Conservation (phyloP, 23 tunicate species). For the Trididemnum miniatum region DNA sequence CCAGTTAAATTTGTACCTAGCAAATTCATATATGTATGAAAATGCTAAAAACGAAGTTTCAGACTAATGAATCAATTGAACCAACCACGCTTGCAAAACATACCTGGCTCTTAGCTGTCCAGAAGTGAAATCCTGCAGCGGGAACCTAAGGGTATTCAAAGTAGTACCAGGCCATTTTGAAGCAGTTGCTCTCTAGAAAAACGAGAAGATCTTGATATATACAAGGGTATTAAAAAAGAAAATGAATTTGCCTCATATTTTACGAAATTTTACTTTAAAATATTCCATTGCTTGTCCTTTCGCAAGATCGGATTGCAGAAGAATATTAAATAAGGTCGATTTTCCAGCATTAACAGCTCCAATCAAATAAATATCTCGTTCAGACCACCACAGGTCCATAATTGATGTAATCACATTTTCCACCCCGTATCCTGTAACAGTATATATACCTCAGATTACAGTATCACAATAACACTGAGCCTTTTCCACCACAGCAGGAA, state of each 20-base stretch:
- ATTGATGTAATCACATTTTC: conserved; percentile 4
- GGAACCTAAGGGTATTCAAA: conserved; percentile 20
- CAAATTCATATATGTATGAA: too few relatives aligned
- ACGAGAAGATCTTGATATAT: not conserved
- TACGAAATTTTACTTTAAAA: conserved; percentile 7
- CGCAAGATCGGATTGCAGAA: conserved; percentile 6
- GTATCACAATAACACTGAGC: not conserved
- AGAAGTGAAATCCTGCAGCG: not conserved
- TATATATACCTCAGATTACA: not conserved
- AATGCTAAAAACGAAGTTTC: too few relatives aligned
- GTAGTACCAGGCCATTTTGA: conserved; percentile 35
- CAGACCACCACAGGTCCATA: not conserved
- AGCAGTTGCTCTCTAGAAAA: conserved; percentile 19
- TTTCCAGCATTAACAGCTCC: conserved; percentile 24
- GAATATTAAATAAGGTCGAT: conserved; percentile 2
- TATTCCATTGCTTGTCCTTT: not conserved
- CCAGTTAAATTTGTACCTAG: too few relatives aligned
- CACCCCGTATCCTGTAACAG: conserved; percentile 5
- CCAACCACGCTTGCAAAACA: too few relatives aligned
- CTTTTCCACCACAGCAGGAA: too few relatives aligned
- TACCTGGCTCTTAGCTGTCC: not conserved
- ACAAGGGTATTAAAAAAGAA: not conserved
- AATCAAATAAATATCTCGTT: conserved; percentile 18
- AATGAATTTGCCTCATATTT: too few relatives aligned
- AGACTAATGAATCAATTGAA: too few relatives aligned